Conservation (phyloP, 2,888 invertebrate genomes). For the Plagodis dolabraria region DNA sequence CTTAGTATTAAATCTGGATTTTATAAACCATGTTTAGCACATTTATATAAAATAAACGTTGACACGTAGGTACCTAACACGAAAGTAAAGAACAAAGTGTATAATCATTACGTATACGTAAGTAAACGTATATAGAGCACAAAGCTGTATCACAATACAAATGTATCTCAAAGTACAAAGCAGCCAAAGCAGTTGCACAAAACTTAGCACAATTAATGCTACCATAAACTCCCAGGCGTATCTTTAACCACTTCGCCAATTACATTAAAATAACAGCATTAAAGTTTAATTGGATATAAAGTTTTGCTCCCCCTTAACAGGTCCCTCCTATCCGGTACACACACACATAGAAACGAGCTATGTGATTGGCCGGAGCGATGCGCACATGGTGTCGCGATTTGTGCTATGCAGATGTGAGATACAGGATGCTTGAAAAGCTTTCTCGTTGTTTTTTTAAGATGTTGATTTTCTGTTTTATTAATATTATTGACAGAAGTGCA, state of each 20-base stretch:
- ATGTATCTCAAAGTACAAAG: neutral
- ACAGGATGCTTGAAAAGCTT: constrained; percentile 47
- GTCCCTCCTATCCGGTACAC: constrained; percentile 44
- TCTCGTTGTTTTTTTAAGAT: too few relatives aligned
- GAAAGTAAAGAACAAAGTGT: too few relatives aligned
- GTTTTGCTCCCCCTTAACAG: constrained; percentile 37
- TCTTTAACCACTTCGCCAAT: constrained; percentile 41
- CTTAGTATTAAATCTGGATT: too few relatives aligned
- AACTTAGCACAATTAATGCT: constrained; percentile 17
- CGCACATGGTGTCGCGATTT: constrained; percentile 54
- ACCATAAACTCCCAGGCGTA: constrained; percentile 24
- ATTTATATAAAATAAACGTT: too few relatives aligned
- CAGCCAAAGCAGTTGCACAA: neutral
- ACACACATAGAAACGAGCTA: constrained; percentile 45
- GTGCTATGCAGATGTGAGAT: constrained; percentile 59
- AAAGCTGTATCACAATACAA: too few relatives aligned
- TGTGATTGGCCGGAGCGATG: constrained; percentile 49
- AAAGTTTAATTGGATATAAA: constrained; percentile 56
- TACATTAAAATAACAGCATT: constrained; percentile 51
- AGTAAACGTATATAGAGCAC: too few relatives aligned
- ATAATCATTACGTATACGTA: too few relatives aligned
- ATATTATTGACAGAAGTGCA: too few relatives aligned
- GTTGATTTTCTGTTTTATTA: too few relatives aligned
- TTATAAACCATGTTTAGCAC: too few relatives aligned
- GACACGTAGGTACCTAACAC: too few relatives aligned